A percentile compares a stretch with the other conserved stretches of the same genome.
Conservation (phyloP, 2,888 invertebrate species). For the Allacma fusca region DNA sequence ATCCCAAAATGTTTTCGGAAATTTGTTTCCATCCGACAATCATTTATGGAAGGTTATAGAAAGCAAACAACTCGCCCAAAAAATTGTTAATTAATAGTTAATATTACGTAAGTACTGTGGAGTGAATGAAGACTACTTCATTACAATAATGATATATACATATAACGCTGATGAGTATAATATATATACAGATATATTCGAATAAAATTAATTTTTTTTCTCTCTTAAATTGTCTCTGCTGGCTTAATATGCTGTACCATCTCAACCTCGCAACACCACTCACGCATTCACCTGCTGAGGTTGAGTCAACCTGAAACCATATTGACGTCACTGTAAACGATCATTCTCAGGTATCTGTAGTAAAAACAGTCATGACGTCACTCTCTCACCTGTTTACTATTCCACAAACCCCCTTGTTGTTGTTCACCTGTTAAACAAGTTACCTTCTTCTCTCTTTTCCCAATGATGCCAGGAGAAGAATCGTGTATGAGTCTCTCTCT, state of each 20-base stretch:
- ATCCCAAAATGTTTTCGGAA: not conserved
- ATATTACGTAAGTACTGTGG: not conserved
- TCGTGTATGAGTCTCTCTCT: not conserved
- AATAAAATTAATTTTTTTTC: slow-evolving; percentile 28
- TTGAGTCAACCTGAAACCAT: not conserved
- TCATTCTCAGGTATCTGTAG: not conserved
- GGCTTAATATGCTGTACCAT: not conserved
- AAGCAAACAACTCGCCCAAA: not conserved
- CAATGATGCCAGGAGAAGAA: slow-evolving; percentile 14
- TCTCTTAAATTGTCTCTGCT: not conserved
- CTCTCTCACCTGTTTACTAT: slow-evolving; percentile 39
- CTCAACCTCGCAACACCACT: not conserved
- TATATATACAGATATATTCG: slow-evolving; percentile 4
- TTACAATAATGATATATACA: slow-evolving; percentile 1
- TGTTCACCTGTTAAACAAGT: slow-evolving; percentile 36
- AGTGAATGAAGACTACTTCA: not conserved
- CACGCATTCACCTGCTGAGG: slow-evolving; percentile 19
- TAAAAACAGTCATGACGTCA: slow-evolving; percentile 35
- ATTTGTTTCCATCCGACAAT: slow-evolving; percentile 27
- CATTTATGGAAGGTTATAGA: slow-evolving; percentile 17
- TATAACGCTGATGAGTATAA: slow-evolving; percentile 7
- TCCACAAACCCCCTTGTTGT: slow-evolving; percentile 37
- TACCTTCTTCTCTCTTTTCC: slow-evolving; percentile 20
- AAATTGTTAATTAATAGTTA: slow-evolving; percentile 4
- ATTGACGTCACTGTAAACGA: not conserved